Conservation (phyloP, 2,113 vertebrate genomes). For the Penelope pileata region DNA sequence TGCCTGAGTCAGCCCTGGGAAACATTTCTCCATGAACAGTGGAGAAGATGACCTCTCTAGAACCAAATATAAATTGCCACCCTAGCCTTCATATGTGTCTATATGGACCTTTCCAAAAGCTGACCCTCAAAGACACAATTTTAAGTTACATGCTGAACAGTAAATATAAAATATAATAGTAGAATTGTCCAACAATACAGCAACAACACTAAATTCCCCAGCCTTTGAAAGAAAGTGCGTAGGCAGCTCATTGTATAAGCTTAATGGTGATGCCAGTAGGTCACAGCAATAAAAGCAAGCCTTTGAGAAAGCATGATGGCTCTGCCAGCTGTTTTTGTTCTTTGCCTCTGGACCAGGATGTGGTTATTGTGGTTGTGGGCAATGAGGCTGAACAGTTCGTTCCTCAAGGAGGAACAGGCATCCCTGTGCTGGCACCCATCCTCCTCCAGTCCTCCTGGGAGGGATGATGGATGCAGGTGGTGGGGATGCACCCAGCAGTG, state of each 20-base stretch:
- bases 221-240: not conserved
- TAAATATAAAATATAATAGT: not conserved
- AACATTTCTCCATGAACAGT: not conserved
- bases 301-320: not conserved
- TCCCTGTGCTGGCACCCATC: fast-evolving
- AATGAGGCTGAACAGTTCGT: not conserved
- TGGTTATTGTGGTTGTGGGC: no score
- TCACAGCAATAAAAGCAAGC: not conserved
- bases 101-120: not conserved
- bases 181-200: not conserved
- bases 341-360: fast-evolving
- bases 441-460: not conserved
- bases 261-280: fast-evolving
- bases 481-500: no score
- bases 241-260: fast-evolving
- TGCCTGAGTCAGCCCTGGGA: no score
- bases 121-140: not conserved
- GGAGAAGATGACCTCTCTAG: not conserved
- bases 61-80: not conserved
- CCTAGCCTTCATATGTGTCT: fast-evolving
- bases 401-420: no score
- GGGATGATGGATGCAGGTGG: no score
- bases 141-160: not conserved
- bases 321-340: not conserved
- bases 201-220: not conserved